Base-by-base conservation (phyloP, 2,888 invertebrate species). In the Cosmorhoe ocellata region DNA sequence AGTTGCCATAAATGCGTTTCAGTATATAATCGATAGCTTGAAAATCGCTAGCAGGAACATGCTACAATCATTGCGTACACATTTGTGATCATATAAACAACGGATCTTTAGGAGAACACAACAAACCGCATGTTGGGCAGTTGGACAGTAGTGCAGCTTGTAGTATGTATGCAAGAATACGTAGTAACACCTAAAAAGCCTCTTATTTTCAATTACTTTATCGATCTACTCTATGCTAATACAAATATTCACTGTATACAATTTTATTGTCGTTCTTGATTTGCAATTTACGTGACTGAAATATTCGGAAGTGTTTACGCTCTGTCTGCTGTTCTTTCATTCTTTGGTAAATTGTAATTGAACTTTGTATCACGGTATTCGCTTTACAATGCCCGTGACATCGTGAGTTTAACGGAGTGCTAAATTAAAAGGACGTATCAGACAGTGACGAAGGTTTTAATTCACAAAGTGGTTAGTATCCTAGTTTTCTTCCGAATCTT, bases 401-500 rank as follows among this genome's bases (percentile, higher is more conserved):
- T 64, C 55, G 61, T 46, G 62, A 69, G 65, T 74, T 76, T 70
- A 80, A 72, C 72, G 71, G 69, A 73, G 64, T 75, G 74, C 69
- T 71, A 76, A 79, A 79, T 81, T 80, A 79, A 79, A 18, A 76
- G 76, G 67, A 69, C 67, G 63, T 66, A 74, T 73, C 51, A 60
- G 80, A 80, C 81, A 72, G 69, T 79, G 81, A 81, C 69, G 66
- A 78, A 74, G 81, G 79, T 77, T 68, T 71, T 66, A 58, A 65
- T 66, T 66, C 64, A 40, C 56, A 61, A 62, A 64, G 63, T 62
- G 49, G 37, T 33, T 46, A 38, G n/a, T 31, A 31, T 49, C 54
- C 59, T 36, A 41, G 31, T 28, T 27, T 40, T 51, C 45, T 38
- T 40, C 56, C 58, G 46, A 61, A 53, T 51, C 52, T 60, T 74